Base-by-base conservation (phyloP, 2,797 vertebrate genomes). In the Arnoldichthys spilopterus region DNA sequence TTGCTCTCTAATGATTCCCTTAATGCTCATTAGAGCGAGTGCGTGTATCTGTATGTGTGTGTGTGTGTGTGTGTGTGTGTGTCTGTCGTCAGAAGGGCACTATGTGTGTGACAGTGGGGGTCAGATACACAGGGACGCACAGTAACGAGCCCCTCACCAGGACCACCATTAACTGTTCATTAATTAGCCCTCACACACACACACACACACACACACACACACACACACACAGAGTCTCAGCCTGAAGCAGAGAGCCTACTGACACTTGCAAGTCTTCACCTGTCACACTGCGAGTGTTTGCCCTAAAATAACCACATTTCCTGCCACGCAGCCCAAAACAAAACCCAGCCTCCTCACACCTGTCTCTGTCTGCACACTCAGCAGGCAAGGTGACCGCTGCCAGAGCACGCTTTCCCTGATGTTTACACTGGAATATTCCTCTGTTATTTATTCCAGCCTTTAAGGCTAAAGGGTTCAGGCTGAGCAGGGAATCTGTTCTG, bases 81-180 rank as follows among this genome's bases (percentile, higher is more conserved):
- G 63, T 69, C 76, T 78, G 76, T 75, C 43, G 76, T 32, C 56
- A 71, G 4, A 69, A 82, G 68, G 71, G 63, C 63, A 66, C 9
- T 80, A 20, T n/a, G 58, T 74, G 51, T 72, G 53, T 74, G 77
- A 83, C 82, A 53, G 80, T 80, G 64, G 82, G 85, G 83, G 85
- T 86, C 85, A 86, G 72, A 85, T 80, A 81, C 77, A 83, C 81
- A 83, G 75, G 77, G 79, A 82, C 69, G 16, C 47, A 67, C 64
- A 70, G 74, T 83, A 85, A 85, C 83, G 72, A 82, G 79, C 59
- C 51, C 79, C 83, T 80, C 67, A 78, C 68, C 75, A 69, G 79
- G 83, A 85, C 70, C 74, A n/a, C 78, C 62, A 62, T 51, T 81
- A 84, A 79, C 79, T 77, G 83, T 72, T 76, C 74, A 83, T 83